Evolutionary conservation across 2,797 vertebrate species (phyloP), one percentile per base, ranked within the genome.

Genomic region (Syncerus caffer): DNA sequence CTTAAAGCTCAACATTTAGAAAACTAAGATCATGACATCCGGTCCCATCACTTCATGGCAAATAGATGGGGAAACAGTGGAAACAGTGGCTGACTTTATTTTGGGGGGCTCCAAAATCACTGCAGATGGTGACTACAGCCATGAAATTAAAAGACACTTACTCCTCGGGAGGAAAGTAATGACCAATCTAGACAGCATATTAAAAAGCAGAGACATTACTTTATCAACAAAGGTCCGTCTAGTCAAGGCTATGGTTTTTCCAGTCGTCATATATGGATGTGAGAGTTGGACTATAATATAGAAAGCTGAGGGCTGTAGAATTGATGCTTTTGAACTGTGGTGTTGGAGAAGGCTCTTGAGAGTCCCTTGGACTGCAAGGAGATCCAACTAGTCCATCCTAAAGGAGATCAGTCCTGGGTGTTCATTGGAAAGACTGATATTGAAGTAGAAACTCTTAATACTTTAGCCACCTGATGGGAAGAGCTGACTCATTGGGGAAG

Each of bases 241-340:
- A 31, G 14, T 64, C 31, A 64, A 64, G 15, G 11, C 31, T 62
- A 31, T 62, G 60, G 14, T 62, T 62, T 62, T 62, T 62, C 60
- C 29, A 62, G 14, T 31, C 0, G 14, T 62, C 29, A 4, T 7
- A 7, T 62, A 62, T 31, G 7, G 6, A 31, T 31, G 14, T 62
- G 6, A 62, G 60, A 31, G 14, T 62, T 62, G 29, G 29, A 62
- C 14, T 62, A 16, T 31, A 31, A 62, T 34, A 34, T 34, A 62
- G 29, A 62, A 62, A 62, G 6, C 7, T 31, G 60, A 62, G 14
- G 1, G 0, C 60, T 7, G 0, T 16, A 62, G 14, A 31, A 62
- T 31, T 16, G 29, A 31, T 62, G 60, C 15, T 62, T 31, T 31
- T 64, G 60, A 64, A n/a, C 15, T 64, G 60, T n/a, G 15, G 60